Conservation (phyloP, 2,797 vertebrate genomes). For the Mormyrus proboscirostris region DNA sequence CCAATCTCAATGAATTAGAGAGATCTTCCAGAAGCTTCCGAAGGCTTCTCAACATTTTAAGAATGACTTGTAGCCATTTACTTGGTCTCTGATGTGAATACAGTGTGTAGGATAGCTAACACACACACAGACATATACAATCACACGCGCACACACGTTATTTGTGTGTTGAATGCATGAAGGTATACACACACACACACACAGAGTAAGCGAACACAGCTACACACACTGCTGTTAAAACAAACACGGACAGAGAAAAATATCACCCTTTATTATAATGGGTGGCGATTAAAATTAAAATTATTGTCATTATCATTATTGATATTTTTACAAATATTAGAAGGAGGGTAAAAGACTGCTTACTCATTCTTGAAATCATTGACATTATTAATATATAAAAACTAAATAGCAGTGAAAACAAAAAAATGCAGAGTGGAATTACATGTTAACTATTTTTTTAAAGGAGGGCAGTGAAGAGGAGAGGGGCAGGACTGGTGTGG, state of each 20-base stretch:
- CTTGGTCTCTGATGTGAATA: not conserved
- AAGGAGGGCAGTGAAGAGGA: constrained; percentile 14
- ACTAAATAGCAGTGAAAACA: constrained; percentile 17
- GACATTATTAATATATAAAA: constrained; percentile 21
- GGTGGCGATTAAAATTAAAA: too few relatives aligned
- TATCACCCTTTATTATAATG: constrained; percentile 1
- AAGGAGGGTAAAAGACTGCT: not conserved
- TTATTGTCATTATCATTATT: constrained; percentile 23
- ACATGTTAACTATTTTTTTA: constrained; percentile 41
- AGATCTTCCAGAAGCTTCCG: not conserved
- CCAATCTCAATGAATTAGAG: not conserved
- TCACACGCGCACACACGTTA: not conserved
- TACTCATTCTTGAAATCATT: constrained; percentile 26
- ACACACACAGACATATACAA: not conserved
- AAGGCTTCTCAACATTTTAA: not conserved
- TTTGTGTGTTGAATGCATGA: not conserved
- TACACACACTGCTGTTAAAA: constrained; percentile 14
- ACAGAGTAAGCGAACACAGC: not conserved
- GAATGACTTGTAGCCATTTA: not conserved
- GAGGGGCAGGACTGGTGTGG: constrained; percentile 13
- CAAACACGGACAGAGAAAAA: not conserved
- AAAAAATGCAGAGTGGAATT: constrained; percentile 26
- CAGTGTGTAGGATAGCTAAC: not conserved
- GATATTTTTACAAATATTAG: constrained; percentile 26
- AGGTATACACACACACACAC: not conserved